Evolutionary conservation across 2,797 vertebrate species (phyloP).

Genomic region (Poeciliopsis infans): DNA sequence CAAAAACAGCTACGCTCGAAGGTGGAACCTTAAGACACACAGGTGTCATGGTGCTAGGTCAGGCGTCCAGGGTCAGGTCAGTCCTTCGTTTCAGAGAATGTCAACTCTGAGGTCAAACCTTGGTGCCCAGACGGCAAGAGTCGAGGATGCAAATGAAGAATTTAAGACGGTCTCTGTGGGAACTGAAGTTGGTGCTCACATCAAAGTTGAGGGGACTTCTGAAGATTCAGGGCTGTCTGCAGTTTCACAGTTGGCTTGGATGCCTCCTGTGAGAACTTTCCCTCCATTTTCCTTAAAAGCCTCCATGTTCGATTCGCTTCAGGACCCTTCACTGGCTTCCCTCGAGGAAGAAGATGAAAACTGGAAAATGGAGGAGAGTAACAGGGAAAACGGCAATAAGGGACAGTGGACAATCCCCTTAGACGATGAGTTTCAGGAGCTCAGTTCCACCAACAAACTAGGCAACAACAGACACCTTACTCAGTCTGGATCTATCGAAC

Average conservation of each 20-base stretch:
- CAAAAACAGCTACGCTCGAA: constrained; percentile 80
- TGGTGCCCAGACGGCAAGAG: constrained; percentile 12
- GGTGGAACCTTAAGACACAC: constrained; percentile 81
- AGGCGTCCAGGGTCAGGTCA: constrained; percentile 5
- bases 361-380: constrained; percentile 33
- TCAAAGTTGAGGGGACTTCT: constrained; percentile 71
- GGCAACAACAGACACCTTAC: constrained; percentile 20
- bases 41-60: constrained; percentile 71
- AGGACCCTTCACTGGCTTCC: constrained; percentile 31
- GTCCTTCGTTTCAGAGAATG: constrained; percentile 28
- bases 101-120: constrained; percentile 23
- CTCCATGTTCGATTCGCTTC: constrained; percentile 32
- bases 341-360: constrained; percentile 35
- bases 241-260: constrained; percentile 51
- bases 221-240: constrained; percentile 32
- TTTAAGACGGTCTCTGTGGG: constrained; percentile 64
- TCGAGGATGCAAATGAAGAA: constrained; percentile 8
- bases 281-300: constrained; percentile 56
- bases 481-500: constrained; percentile 29
- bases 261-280: constrained; percentile 55
- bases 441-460: constrained; percentile 51
- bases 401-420: constrained; percentile 81
- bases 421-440: constrained; percentile 76
- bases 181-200: constrained; percentile 52
- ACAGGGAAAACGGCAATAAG: constrained; percentile 43